These are phyloP conservation scores for Pteronotus mesoamericanus DNA, from an alignment of 2,797 vertebrate species.

Conservation along the genomic window DNA sequence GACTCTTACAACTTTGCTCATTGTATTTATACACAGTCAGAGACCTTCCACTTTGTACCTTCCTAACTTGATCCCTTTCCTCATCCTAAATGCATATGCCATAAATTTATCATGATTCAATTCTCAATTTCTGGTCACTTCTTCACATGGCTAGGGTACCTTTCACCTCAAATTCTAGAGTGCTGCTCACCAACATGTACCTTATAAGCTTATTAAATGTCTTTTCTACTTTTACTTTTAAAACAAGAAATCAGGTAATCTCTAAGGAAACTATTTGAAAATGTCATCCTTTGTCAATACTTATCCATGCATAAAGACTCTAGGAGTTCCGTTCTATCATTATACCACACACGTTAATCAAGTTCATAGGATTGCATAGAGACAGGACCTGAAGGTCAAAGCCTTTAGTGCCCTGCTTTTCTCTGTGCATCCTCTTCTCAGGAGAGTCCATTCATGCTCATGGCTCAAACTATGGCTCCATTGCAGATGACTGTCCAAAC, in stretches of 20 bases:
- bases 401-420: background rate
- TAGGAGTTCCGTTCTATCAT: background rate
- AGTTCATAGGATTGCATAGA: background rate
- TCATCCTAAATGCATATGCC: background rate
- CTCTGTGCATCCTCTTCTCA: background rate
- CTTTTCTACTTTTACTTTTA: background rate
- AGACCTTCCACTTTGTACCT: background rate
- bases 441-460: background rate
- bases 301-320: background rate
- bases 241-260: background rate
- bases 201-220: background rate
- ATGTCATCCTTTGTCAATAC: background rate
- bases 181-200: background rate
- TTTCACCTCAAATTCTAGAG: background rate
- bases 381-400: background rate
- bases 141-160: background rate
- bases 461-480: background rate
- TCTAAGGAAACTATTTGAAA: background rate
- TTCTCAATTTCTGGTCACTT: background rate
- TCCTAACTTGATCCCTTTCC: background rate
- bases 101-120: background rate
- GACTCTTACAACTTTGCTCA: background rate
- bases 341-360: background rate
- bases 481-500: fast-evolving
- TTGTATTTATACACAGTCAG: background rate